These are phyloP conservation scores for Micromesistius poutassou DNA, from an alignment of 2,797 vertebrate species.

Conservation along the genomic window DNA sequence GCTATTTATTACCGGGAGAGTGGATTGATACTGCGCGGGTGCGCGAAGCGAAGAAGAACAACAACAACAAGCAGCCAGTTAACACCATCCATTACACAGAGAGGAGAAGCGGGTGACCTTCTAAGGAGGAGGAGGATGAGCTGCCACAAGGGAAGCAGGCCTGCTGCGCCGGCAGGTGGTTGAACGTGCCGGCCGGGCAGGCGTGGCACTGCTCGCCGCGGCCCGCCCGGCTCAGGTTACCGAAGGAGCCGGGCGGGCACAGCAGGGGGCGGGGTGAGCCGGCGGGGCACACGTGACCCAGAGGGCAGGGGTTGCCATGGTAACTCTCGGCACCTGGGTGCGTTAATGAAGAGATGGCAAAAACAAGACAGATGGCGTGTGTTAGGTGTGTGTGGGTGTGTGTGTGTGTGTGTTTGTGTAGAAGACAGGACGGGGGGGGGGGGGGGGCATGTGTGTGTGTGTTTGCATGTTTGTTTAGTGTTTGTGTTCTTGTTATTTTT, in stretches of 20 bases:
- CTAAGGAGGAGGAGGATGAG: constrained; percentile 78
- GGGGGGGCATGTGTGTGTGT: background rate
- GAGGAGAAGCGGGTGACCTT: constrained; percentile 67
- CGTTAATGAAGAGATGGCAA: background rate
- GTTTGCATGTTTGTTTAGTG: background rate
- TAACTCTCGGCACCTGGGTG: constrained; percentile 72
- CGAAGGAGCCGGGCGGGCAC: constrained; percentile 83
- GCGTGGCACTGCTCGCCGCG: constrained; percentile 69
- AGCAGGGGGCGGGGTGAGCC: constrained; percentile 67
- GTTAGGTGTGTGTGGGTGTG: background rate
- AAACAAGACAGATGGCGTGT: background rate
- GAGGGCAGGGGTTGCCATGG: constrained; percentile 73
- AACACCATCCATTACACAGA: background rate
- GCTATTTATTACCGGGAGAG: background rate
- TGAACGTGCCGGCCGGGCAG: constrained; percentile 85
- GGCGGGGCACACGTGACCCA: constrained; percentile 79
- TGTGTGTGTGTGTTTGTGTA: background rate
- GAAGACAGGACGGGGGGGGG: background rate
- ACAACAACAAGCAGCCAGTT: background rate
- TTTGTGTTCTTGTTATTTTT: background rate
- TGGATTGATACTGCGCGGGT: background rate
- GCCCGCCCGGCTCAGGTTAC: constrained; percentile 65
- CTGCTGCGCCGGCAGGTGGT: constrained; percentile 76
- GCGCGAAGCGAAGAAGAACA: background rate
- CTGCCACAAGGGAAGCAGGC: constrained; percentile 90